phyloP scores from a whole-genome alignment of 2,797 vertebrate species.

The Urosaurus nigricauda region DNA sequence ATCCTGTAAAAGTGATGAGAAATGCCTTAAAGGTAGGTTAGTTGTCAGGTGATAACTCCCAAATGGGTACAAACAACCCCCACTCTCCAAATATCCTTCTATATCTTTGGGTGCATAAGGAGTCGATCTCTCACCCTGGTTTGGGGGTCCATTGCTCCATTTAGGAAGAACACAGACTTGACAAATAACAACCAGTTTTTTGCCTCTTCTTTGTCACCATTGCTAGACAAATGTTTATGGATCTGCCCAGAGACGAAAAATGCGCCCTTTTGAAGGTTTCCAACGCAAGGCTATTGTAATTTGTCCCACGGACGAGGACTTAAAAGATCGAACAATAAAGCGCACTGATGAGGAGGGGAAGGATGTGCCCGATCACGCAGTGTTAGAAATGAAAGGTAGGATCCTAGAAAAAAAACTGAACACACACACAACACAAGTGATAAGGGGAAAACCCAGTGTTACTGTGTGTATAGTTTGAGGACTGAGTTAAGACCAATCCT shows the following conservation, averaged over 20 bases:
- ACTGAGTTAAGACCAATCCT: neutral
- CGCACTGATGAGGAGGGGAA: slow-evolving; percentile 96
- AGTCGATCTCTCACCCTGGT: slow-evolving; percentile 82
- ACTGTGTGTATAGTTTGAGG: neutral
- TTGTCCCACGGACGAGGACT: slow-evolving; percentile 95
- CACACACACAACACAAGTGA: neutral
- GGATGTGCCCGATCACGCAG: slow-evolving; percentile 95
- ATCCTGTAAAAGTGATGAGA: neutral
- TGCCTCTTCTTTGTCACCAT: slow-evolving; percentile 86
- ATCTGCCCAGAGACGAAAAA: slow-evolving; percentile 97
- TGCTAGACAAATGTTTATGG: slow-evolving; percentile 97
- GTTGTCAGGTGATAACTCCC: neutral
- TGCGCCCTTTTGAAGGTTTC: slow-evolving; percentile 98
- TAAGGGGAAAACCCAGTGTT: too few relatives aligned
- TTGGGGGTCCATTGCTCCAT: slow-evolving; percentile 83
- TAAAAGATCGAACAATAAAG: slow-evolving; percentile 93
- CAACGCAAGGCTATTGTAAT: slow-evolving; percentile 96
- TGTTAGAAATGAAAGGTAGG: slow-evolving; percentile 99
- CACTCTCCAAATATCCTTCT: neutral
- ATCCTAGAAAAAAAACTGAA: slow-evolving; percentile 14
- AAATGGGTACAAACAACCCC: neutral
- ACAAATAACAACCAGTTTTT: slow-evolving; percentile 84
- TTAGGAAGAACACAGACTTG: neutral
- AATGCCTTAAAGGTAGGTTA: slow-evolving; percentile 17
- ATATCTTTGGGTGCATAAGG: neutral